Evolutionary conservation across 2,797 vertebrate genomes (phyloP).

Genomic region (Eremophila alpestris): DNA sequence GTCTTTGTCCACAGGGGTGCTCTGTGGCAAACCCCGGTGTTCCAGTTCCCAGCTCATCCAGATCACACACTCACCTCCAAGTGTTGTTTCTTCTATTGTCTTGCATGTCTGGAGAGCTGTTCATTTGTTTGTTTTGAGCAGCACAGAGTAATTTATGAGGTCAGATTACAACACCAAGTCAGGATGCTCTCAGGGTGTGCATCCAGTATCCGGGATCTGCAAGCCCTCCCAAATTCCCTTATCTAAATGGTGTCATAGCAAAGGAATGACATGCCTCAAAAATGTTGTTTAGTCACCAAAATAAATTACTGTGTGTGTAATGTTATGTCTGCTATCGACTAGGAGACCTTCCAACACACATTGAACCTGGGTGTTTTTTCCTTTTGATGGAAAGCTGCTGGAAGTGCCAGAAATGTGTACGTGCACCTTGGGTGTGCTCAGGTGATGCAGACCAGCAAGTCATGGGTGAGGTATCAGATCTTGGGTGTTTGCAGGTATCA

Average conservation of each 20-base stretch:
- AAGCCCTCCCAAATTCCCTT: background rate
- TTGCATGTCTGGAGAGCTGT: background rate
- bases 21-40: rapidly evolving
- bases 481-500: background rate
- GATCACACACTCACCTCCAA: background rate
- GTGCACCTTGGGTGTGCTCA: background rate
- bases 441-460: background rate
- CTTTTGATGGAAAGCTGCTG: background rate
- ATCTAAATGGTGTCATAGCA: background rate
- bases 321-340: rapidly evolving
- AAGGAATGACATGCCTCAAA: background rate
- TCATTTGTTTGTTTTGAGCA: background rate
- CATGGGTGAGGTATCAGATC: background rate
- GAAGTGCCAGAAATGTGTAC: background rate
- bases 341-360: background rate
- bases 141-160: background rate
- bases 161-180: background rate
- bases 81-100: background rate
- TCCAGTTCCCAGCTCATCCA: background rate
- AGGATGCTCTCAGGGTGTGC: background rate
- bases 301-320: background rate
- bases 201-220: background rate
- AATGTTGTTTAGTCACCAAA: background rate
- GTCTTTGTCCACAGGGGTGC: too few relatives aligned
- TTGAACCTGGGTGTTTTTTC: background rate